phyloP scores from a whole-genome alignment of 1,140 invertebrate species.

The Arctopsyche grandis region DNA sequence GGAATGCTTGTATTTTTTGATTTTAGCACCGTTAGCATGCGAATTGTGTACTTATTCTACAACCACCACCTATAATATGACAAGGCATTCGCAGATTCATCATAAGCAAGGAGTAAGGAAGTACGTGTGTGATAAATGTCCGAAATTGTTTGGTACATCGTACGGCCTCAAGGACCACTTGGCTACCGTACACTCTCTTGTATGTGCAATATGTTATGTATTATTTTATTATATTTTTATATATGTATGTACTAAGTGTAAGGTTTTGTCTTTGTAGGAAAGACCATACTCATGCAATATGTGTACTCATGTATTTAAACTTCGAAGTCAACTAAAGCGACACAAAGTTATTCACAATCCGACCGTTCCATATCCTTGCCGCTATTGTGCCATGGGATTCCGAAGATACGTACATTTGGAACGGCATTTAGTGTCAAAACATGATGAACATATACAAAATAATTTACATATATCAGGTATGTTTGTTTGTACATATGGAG shows the following conservation, averaged over 20 bases:
- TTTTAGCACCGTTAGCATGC: constrained; percentile 45
- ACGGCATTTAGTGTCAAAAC: constrained; percentile 45
- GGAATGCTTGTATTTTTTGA: too few relatives aligned
- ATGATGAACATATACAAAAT: constrained; percentile 35
- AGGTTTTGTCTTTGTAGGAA: constrained; percentile 43
- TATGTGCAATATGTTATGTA: too few relatives aligned
- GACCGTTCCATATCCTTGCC: constrained; percentile 27
- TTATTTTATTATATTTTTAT: too few relatives aligned
- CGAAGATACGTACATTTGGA: constrained; percentile 36
- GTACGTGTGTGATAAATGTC: constrained; percentile 49
- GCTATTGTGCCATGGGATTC: constrained; percentile 46
- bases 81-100: constrained; percentile 30
- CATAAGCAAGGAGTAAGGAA: constrained; percentile 33
- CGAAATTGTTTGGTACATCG: constrained; percentile 34
- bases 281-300: constrained; percentile 47
- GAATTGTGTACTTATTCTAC: constrained; percentile 44
- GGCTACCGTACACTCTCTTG: constrained; percentile 37
- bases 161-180: constrained; percentile 39
- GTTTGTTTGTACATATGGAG: neutral
- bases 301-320: constrained; percentile 47
- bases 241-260: constrained; percentile 5
- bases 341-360: constrained; percentile 44
- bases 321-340: constrained; percentile 43
- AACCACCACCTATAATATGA: constrained; percentile 36
- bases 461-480: constrained; percentile 12